Percentiles rank a stretch among this genome's conserved stretches.
Evolutionary conservation across 2,113 vertebrate species (phyloP).

Genomic region (Phaethon lepturus): DNA sequence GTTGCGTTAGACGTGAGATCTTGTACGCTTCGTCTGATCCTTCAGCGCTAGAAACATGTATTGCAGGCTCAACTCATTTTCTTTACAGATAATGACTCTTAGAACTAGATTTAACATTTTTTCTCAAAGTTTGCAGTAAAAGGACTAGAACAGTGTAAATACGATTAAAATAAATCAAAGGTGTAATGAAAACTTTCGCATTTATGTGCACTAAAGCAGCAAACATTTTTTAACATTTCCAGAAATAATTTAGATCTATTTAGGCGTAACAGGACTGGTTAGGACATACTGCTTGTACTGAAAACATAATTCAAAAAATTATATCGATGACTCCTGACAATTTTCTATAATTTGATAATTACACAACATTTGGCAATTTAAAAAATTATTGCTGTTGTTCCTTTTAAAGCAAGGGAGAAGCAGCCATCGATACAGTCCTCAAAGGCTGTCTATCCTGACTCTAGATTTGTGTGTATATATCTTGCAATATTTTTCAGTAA

Average conservation of each 20-base stretch:
- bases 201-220: neutral
- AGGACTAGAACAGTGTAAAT: neutral
- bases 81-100: slow-evolving; percentile 55
- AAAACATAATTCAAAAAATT: neutral
- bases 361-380: neutral
- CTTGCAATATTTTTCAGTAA: slow-evolving; percentile 30
- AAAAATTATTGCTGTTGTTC: slow-evolving; percentile 2
- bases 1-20: slow-evolving; percentile 17
- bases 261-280: neutral
- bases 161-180: neutral
- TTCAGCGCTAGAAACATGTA: slow-evolving; percentile 34
- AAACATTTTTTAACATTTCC: neutral
- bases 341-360: slow-evolving; percentile 49
- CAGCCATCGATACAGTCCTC: neutral
- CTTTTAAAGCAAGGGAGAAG: neutral
- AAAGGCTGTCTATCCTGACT: neutral
- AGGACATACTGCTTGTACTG: neutral
- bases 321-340: neutral
- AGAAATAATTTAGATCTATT: neutral
- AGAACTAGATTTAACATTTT: neutral
- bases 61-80: slow-evolving; percentile 47
- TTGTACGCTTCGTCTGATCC: slow-evolving; percentile 31
- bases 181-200: neutral
- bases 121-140: neutral
- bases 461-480: neutral